These are phyloP conservation scores for Anoplolepis gracilipes DNA, from an alignment of 1,140 invertebrate species.

Conservation along the genomic window DNA sequence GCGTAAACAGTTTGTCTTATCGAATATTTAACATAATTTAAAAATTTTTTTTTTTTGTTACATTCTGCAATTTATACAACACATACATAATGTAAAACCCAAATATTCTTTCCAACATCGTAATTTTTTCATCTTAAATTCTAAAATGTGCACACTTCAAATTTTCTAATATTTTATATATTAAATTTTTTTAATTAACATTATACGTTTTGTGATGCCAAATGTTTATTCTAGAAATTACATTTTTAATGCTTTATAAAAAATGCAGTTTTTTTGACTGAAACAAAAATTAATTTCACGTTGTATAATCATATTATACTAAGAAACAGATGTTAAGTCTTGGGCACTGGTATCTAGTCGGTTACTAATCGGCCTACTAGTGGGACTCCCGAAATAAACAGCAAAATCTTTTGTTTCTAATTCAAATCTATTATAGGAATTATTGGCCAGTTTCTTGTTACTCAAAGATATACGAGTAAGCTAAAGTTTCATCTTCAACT, in stretches of 20 bases:
- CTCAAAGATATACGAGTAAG: conserved; percentile 8
- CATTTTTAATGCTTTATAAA: conserved; percentile 1
- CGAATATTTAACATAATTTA: neutral
- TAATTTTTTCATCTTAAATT: neutral
- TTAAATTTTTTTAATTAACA: neutral
- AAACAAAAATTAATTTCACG: neutral
- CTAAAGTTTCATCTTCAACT: conserved; percentile 34
- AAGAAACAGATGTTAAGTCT: neutral
- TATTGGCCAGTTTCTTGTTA: conserved; percentile 52
- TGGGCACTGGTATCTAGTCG: no score
- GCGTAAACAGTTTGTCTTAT: neutral
- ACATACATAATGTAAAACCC: neutral
- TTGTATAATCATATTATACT: neutral
- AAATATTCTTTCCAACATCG: neutral
- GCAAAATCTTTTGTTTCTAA: conserved; percentile 41
- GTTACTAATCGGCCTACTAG: neutral
- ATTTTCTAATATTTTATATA: neutral
- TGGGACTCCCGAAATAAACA: conserved; percentile 34
- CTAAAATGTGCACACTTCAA: neutral
- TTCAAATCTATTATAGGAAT: conserved; percentile 33
- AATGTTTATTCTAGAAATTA: neutral
- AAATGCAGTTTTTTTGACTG: neutral
- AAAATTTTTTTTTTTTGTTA: neutral
- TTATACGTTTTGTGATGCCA: neutral
- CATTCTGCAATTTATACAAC: no score